Evolutionary conservation across 2,797 vertebrate genomes (phyloP).

Genomic region (Zonotrichia albicollis): DNA sequence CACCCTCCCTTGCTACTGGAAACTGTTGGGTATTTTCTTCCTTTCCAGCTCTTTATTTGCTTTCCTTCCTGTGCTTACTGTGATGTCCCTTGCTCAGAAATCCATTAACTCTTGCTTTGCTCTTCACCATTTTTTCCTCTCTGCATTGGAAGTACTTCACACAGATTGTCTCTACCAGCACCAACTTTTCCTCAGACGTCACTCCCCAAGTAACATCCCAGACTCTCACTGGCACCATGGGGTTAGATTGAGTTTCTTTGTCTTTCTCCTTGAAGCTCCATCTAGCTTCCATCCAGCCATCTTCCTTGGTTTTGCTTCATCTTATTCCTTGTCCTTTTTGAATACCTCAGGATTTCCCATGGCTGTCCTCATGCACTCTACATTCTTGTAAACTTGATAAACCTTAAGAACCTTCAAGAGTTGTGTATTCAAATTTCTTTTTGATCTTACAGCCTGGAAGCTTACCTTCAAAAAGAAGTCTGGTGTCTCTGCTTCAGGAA

Average conservation of each 20-base stretch:
- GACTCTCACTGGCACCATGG: not conserved
- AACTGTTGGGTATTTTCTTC: constrained; percentile 13
- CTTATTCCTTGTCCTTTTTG: not conserved
- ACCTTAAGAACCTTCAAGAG: not conserved
- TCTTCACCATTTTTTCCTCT: not conserved
- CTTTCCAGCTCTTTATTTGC: constrained; percentile 3
- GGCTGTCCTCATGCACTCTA: not conserved
- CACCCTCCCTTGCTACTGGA: not conserved
- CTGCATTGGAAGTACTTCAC: not conserved
- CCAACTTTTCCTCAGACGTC: not conserved
- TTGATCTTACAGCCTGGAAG: not conserved
- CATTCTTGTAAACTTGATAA: not conserved
- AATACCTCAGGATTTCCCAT: not conserved
- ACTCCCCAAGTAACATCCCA: not conserved
- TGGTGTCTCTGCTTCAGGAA: not conserved
- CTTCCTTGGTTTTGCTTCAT: not conserved
- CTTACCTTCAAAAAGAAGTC: not conserved
- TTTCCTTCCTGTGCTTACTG: not conserved
- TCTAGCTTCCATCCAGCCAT: not conserved
- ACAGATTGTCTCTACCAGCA: not conserved
- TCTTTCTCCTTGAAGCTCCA: not conserved
- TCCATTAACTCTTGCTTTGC: not conserved
- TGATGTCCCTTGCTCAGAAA: not conserved
- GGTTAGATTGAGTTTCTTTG: not conserved
- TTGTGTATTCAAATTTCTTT: not conserved